Evolutionary conservation across 2,113 vertebrate species (phyloP), one percentile per base, ranked within the genome.

Genomic region (Dermatemys mawii): DNA sequence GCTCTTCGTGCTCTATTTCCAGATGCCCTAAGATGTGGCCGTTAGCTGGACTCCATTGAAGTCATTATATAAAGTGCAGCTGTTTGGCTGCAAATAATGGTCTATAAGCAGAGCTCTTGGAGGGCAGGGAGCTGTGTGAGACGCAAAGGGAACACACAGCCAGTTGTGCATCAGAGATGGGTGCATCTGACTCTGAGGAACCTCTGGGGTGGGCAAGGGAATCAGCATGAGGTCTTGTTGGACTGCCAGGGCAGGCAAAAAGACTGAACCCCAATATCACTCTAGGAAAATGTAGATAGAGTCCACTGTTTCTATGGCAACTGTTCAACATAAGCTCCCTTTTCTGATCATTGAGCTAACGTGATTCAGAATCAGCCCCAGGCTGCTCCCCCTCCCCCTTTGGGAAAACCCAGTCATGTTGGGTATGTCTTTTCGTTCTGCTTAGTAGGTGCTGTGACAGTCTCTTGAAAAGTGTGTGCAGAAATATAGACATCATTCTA

Each of bases 331-430:
- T 2, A 82, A 95, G 93, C 96, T 93, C 87, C 35, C 49, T 29
- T 94, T 50, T 67, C 81, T 2, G 75, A 1, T 22, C 16, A 8
- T 3, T 4, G 90, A 67, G 81, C 82, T 8, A 4, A 5, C 0
- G 9, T 55, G 70, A 8, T 51, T 70, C n/a, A 26, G 1, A 16
- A 38, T n/a, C 89, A 4, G 93, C 46, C 92, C 79, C 0, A 90
- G 95, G 96, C 89, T 97, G 96, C 96, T 97, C 92, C 96, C 93
- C 90, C 92, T 41, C 22, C 70, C 38, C 41, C 24, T 22, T 94
- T 97, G 96, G 96, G 90, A 97, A 84, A 95, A 3, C 83, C 81
- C 67, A 78, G 97, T n/a, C n/a, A 32, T 81, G 86, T 38, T 26
- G 81, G 86, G 8, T 53, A 0, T 84, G 81, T 44, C 7, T 29